Conservation (phyloP, 2,797 vertebrate species). For the Scomberomorus guttatus region DNA sequence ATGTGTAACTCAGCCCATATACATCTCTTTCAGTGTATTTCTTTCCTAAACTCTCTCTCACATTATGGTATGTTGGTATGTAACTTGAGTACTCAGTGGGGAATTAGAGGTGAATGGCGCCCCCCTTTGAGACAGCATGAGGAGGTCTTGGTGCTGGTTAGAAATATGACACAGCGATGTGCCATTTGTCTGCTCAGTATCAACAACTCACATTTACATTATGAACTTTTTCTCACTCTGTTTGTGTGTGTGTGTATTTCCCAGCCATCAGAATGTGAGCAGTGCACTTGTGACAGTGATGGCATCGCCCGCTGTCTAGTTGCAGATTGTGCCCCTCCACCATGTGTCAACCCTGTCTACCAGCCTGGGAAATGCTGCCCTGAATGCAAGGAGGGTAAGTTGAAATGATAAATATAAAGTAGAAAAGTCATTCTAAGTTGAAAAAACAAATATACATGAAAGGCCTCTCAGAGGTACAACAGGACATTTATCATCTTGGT, state of each 20-base stretch:
- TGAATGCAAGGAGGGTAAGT: constrained; percentile 87
- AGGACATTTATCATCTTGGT: not conserved
- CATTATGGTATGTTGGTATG: constrained; percentile 7
- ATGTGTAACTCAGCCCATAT: not conserved
- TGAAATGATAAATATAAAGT: not conserved
- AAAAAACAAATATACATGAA: not conserved
- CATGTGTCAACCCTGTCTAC: constrained; percentile 89
- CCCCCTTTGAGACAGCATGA: constrained; percentile 62
- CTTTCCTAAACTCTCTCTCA: constrained; percentile 4
- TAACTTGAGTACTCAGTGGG: constrained; percentile 11
- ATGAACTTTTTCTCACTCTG: not conserved
- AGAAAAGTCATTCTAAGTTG: not conserved
- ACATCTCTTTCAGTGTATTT: not conserved
- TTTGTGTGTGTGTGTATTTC: constrained; percentile 21
- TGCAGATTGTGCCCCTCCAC: constrained; percentile 89
- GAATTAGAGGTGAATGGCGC: constrained; percentile 67
- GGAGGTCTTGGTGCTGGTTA: not conserved
- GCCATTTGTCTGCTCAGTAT: not conserved
- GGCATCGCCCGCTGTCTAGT: constrained; percentile 89
- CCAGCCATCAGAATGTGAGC: constrained; percentile 90
- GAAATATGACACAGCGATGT: not conserved
- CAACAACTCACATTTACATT: not conserved
- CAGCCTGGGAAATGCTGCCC: constrained; percentile 89
- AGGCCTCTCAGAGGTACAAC: not conserved
- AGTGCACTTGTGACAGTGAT: constrained; percentile 89